Percentiles rank a stretch among this genome's conserved stretches.
phyloP scores from a whole-genome alignment of 1,140 invertebrate species.

The Gonioctena quinquepunctata region DNA sequence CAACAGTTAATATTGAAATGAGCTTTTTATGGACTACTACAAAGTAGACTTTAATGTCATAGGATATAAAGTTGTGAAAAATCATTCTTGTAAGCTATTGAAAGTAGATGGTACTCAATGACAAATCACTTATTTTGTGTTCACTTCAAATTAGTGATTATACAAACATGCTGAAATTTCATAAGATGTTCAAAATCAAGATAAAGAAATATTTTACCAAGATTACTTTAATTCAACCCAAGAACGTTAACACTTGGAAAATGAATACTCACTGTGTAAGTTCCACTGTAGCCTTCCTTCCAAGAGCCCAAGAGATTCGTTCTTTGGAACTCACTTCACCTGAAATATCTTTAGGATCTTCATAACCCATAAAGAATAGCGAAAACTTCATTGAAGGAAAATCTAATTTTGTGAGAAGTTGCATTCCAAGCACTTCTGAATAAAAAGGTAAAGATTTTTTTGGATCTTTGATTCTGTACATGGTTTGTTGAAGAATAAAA shows the following conservation, averaged over 20 bases:
- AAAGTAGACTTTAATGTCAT: too few relatives aligned
- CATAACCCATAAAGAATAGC: constrained; percentile 93
- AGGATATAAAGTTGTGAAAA: too few relatives aligned
- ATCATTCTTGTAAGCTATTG: too few relatives aligned
- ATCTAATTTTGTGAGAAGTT: constrained; percentile 83
- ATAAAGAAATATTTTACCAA: too few relatives aligned
- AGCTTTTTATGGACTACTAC: too few relatives aligned
- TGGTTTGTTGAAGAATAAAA: constrained; percentile 94
- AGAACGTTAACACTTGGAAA: not conserved
- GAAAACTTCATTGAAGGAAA: constrained; percentile 90
- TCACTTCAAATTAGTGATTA: too few relatives aligned
- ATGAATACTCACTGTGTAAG: constrained; percentile 80
- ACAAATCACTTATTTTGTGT: too few relatives aligned
- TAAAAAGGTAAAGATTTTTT: constrained; percentile 87
- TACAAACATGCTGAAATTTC: too few relatives aligned
- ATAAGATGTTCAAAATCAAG: too few relatives aligned
- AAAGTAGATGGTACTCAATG: too few relatives aligned
- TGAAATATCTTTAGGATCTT: constrained; percentile 74
- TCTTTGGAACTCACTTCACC: constrained; percentile 66
- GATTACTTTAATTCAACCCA: too few relatives aligned
- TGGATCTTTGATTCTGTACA: constrained; percentile 94
- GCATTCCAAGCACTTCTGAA: constrained; percentile 88
- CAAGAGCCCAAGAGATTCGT: constrained; percentile 76
- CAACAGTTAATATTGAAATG: too few relatives aligned
- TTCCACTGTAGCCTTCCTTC: constrained; percentile 86